phyloP scores from a whole-genome alignment of 2,113 vertebrate species.

The Oreochromis niloticus region DNA sequence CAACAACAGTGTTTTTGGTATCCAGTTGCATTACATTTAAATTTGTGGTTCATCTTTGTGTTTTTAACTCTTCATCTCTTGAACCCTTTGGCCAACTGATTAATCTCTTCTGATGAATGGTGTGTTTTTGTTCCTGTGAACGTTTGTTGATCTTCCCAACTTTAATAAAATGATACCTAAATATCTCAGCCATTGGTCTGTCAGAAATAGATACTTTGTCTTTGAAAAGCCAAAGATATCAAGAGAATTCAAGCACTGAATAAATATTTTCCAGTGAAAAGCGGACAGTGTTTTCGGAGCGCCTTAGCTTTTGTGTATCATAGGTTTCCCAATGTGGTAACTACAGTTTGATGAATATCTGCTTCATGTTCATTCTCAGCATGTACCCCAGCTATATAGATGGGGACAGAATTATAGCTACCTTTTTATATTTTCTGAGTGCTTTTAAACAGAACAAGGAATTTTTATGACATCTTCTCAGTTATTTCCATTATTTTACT shows the following conservation, averaged over 20 bases:
- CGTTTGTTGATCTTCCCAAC: conserved; percentile 3
- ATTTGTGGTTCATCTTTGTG: background rate
- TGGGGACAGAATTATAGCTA: background rate
- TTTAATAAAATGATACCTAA: conserved; percentile 23
- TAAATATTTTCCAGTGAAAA: background rate
- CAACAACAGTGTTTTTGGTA: background rate
- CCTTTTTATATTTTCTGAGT: background rate
- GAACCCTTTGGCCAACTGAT: background rate
- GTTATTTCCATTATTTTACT: background rate
- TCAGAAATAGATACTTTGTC: background rate
- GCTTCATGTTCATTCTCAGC: background rate
- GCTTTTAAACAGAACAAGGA: background rate
- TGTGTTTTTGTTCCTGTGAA: background rate
- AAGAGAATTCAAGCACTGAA: background rate
- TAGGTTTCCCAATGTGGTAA: background rate
- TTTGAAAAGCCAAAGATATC: conserved; percentile 16
- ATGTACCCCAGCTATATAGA: background rate
- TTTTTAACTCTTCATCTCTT: background rate
- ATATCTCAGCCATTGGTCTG: conserved; percentile 18
- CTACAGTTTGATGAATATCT: background rate
- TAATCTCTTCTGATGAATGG: background rate
- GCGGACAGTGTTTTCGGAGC: background rate
- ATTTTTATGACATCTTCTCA: background rate
- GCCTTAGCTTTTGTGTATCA: background rate
- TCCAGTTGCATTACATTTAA: background rate